Percentiles rank a stretch among this genome's conserved stretches.
These are phyloP conservation scores for Thymelicus lineola DNA, from an alignment of 2,888 invertebrate genomes.

Conservation along the genomic window DNA sequence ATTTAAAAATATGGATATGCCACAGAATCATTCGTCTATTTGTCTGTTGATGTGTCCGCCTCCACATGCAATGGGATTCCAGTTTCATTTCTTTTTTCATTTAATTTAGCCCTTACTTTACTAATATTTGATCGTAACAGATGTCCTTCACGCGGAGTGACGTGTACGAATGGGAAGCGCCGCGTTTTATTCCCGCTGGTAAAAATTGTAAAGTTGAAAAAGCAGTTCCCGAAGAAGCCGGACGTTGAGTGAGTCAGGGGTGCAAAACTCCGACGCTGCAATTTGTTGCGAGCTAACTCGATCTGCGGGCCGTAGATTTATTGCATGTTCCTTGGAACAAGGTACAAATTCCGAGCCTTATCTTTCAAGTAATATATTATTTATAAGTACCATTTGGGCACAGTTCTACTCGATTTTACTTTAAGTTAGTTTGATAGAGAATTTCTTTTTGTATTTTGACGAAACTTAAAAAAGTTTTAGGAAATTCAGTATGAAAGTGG, in stretches of 20 bases:
- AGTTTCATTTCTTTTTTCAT: too few species aligned
- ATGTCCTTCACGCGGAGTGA: not conserved
- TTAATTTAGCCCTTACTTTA: too few species aligned
- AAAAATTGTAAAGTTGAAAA: constrained; percentile 39
- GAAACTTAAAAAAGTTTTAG: too few species aligned
- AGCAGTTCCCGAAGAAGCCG: constrained; percentile 39
- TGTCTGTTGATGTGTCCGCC: too few species aligned
- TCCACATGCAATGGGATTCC: too few species aligned
- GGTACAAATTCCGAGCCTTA: constrained; percentile 36
- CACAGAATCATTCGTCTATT: too few species aligned
- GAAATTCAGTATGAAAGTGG: too few species aligned
- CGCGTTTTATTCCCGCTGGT: constrained; percentile 7
- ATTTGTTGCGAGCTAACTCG: constrained; percentile 47
- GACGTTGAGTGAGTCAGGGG: constrained; percentile 46
- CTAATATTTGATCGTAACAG: too few species aligned
- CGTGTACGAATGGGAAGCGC: not conserved
- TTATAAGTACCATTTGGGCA: constrained; percentile 1
- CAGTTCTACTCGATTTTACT: not conserved
- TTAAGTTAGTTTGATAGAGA: too few species aligned
- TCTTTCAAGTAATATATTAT: constrained; percentile 37
- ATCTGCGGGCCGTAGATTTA: constrained; percentile 41
- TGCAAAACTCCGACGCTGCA: constrained; percentile 43
- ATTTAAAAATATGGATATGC: too few species aligned
- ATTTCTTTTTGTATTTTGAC: too few species aligned
- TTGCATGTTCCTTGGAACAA: constrained; percentile 32